Evolutionary conservation across 2,888 invertebrate species (phyloP), one percentile per base, ranked within the genome.

Genomic region (Athrips mouffetella): DNA sequence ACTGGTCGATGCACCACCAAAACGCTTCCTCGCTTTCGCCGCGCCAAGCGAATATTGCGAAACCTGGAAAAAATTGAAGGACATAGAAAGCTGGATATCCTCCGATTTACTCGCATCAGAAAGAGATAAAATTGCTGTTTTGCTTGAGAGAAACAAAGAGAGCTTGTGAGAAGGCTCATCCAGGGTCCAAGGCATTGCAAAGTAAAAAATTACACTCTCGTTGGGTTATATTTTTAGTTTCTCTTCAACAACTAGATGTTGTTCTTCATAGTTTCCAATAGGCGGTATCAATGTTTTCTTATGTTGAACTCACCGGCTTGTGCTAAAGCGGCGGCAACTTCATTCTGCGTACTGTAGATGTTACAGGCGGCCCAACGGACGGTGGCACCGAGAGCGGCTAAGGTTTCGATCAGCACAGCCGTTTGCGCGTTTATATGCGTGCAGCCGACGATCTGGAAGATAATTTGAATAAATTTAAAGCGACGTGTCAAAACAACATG

Each of bases 401-500:
- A 85, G 0, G 98, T 97, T 79, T 98, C 97, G 55, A 98, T 95
- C 49, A 98, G 87, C 30, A 98, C 98, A 3, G 98, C 99, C 0
- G 98, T 98, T 85, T 99, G 99, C 33, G 98, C 98, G 81, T 98
- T 99, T 68, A 99, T 98, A 85, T 99, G 99, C 44, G 98, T 98
- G 81, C 98, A 99, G 25, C 98, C 98, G 44, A 98, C 97, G 57
- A 97, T 95, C 90, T 89, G 75, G 15, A 41, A 23, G n/a, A 16
- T 40, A 40, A 5, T n/a, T n/a, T n/a, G n/a, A n/a, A n/a, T n/a
- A n/a, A n/a, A n/a, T n/a, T n/a, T n/a, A n/a, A n/a, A n/a, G n/a
- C n/a, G n/a, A n/a, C n/a, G n/a, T n/a, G n/a, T n/a, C n/a, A n/a
- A n/a, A n/a, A n/a, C n/a, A n/a, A n/a, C n/a, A n/a, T n/a, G n/a